Percentiles rank a stretch among this genome's conserved stretches.
phyloP scores from a whole-genome alignment of 2,113 vertebrate species.

The Bothrops jararaca region DNA sequence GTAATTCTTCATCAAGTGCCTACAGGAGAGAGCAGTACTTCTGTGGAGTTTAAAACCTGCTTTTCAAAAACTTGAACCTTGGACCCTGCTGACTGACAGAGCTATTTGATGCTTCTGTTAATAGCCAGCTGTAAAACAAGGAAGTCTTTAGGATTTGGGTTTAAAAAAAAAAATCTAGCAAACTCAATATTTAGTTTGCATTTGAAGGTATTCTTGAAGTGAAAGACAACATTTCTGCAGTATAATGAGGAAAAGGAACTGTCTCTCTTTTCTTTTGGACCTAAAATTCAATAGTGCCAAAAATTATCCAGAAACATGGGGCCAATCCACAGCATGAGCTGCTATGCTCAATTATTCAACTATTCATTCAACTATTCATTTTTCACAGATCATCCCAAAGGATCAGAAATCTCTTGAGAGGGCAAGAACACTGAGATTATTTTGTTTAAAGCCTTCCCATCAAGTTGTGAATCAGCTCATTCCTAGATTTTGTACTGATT shows the following conservation, averaged over 20 bases:
- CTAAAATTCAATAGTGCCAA: background rate
- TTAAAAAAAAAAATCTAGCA: fast-evolving
- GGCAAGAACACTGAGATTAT: too few relatives aligned
- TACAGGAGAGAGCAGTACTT: background rate
- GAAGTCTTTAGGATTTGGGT: background rate
- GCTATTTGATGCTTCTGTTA: background rate
- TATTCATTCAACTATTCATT: background rate
- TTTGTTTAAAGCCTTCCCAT: background rate
- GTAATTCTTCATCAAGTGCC: background rate
- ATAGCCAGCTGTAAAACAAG: background rate
- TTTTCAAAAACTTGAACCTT: background rate
- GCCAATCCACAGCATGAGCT: background rate
- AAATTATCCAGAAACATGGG: background rate
- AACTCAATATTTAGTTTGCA: background rate
- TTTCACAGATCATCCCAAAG: background rate
- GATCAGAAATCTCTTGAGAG: background rate
- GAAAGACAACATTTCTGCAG: background rate
- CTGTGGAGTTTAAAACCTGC: background rate
- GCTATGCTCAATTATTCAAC: background rate
- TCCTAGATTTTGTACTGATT: background rate
- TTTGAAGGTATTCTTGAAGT: background rate
- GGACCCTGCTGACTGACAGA: background rate
- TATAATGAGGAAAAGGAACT: background rate
- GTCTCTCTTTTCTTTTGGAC: too few relatives aligned
- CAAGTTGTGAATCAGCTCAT: background rate